Base-by-base conservation (phyloP, 2,113 vertebrate species). In the Coryphaenoides rupestris region DNA sequence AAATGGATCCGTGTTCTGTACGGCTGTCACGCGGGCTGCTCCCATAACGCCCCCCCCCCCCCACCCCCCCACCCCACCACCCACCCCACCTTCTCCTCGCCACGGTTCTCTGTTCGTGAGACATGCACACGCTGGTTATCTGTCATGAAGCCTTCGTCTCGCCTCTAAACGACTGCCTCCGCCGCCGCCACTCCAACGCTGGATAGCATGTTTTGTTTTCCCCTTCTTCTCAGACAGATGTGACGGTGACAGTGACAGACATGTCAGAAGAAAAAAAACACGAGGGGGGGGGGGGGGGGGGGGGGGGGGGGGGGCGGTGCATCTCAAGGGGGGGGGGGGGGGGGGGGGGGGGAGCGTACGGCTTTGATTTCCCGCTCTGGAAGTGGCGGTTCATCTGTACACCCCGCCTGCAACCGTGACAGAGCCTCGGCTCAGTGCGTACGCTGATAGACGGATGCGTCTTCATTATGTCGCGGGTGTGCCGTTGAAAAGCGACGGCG, bases 121-220 rank as follows among this genome's bases (percentile, higher is more conserved):
- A 80, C 87, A 86, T 73, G 80, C 74, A 70, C 76, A 75, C 59
- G 55, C 76, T 71, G 74, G 68, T 76, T 79, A 76, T 84, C 80
- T 80, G 82, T 83, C 78, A 79, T 74, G 69, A 62, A 28, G 60
- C 77, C 80, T 79, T 83, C 84, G 82, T 79, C 81, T 85, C 81
- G 72, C 62, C 80, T 77, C 82, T 89, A 85, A 89, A 89, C 72
- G 83, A 77, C 78, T 80, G 79, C 73, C 73, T n/a, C n/a, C n/a
- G 63, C 84, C 70, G 72, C 86, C 58, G 68, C 80, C 82, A 78
- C 81, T 74, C 72, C 77, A 86, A n/a, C n/a, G n/a, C 80, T 69
- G 77, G 75, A 83, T 83, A 2, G 72, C 73, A 33, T 63, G 50
- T 73, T 74, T 84, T 85, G 87, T 87, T 78, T 87, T 87, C 83